A percentile compares a stretch with the other conserved stretches of the same genome.
Conservation (phyloP, 2,888 invertebrate species). For the Caenorhabditis sinica region DNA sequence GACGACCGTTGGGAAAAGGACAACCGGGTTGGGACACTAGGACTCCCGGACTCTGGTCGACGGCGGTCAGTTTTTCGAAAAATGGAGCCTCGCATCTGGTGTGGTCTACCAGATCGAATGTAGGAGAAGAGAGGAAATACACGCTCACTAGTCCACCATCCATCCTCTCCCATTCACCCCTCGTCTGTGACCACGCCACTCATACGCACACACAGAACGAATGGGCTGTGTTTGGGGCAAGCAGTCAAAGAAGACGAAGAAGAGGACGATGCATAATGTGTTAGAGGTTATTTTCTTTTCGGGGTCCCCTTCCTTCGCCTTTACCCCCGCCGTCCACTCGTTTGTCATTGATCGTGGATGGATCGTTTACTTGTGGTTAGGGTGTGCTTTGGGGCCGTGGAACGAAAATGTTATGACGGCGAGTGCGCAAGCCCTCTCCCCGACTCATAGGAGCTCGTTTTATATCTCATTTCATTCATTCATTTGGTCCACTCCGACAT, state of each 20-base stretch:
- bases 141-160: conserved; percentile 34
- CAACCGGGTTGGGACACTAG: conserved; percentile 14
- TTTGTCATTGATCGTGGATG: conserved; percentile 60
- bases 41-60: conserved; percentile 3
- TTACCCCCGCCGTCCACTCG: conserved; percentile 28
- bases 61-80: conserved; percentile 56
- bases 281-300: conserved; percentile 62
- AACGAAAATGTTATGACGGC: conserved; percentile 44
- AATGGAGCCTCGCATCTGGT: conserved; percentile 50
- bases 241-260: conserved; percentile 33
- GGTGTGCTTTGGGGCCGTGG: conserved; percentile 26
- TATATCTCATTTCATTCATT: conserved; percentile 45
- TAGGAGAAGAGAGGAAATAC: background rate
- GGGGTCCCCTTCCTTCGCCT: conserved; percentile 39
- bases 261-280: conserved; percentile 63
- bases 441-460: conserved; percentile 32
- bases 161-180: conserved; percentile 41
- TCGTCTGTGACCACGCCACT: conserved; percentile 54
- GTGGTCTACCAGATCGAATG: conserved; percentile 40
- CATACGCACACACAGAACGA: conserved; percentile 61
- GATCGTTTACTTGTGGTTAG: conserved; percentile 60
- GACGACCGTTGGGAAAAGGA: conserved; percentile 59
- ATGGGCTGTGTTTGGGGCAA: conserved; percentile 51
- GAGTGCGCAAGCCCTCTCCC: conserved; percentile 41
- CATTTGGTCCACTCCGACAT: conserved; percentile 12